Evolutionary conservation across 2,797 vertebrate genomes (phyloP).

Genomic region (Coreius guichenoti): DNA sequence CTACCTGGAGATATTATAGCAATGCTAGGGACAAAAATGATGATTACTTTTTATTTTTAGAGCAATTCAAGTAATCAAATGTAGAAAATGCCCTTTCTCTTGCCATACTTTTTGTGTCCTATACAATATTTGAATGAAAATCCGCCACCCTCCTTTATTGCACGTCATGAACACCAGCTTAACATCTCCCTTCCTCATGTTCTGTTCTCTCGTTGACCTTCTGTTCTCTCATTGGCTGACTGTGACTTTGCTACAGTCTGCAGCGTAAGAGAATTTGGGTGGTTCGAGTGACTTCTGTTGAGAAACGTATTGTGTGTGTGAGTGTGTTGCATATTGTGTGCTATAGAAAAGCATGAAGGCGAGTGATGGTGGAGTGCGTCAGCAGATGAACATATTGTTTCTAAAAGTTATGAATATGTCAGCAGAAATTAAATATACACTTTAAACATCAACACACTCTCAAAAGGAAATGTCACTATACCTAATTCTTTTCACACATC

Average conservation of each 20-base stretch:
- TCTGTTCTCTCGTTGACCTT: background rate
- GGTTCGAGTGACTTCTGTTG: background rate
- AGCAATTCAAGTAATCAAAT: slow-evolving; percentile 54
- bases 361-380: background rate
- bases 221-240: slow-evolving; percentile 7
- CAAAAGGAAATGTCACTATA: background rate
- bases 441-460: background rate
- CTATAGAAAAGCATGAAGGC: background rate
- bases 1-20: background rate
- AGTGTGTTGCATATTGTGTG: background rate
- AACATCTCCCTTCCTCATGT: background rate
- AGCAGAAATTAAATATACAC: background rate
- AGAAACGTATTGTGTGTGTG: background rate
- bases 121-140: background rate
- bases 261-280: slow-evolving; percentile 18
- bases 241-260: slow-evolving; percentile 18
- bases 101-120: background rate
- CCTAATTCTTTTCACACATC: background rate
- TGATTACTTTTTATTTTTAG: slow-evolving; percentile 33
- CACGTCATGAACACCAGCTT: slow-evolving; percentile 29
- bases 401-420: background rate
- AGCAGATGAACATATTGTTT: background rate
- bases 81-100: background rate
- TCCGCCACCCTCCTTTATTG: background rate
- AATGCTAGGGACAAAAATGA: slow-evolving; percentile 13